Conservation (phyloP, 2,888 invertebrate species). For the Fragum whitleyi region DNA sequence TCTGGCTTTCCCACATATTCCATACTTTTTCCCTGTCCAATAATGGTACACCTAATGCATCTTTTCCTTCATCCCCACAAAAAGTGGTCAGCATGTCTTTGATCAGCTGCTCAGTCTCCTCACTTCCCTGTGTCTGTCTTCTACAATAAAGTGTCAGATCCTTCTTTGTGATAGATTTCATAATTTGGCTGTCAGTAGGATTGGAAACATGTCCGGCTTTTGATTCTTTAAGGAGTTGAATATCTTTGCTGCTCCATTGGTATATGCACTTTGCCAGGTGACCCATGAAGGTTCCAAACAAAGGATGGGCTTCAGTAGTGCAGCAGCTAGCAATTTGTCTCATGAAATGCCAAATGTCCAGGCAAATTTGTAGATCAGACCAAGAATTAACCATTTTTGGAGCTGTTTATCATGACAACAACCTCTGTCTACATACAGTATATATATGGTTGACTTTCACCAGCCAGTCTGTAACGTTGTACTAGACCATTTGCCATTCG, state of each 20-base stretch:
- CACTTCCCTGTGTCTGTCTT: constrained; percentile 54
- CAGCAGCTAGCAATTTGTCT: constrained; percentile 41
- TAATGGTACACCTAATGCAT: constrained; percentile 61
- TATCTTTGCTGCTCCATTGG: constrained; percentile 61
- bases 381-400: background rate
- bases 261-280: constrained; percentile 60
- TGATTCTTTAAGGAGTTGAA: constrained; percentile 55
- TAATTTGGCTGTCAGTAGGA: constrained; percentile 54
- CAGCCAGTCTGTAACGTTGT: background rate
- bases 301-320: constrained; percentile 56
- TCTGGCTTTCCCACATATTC: constrained; percentile 27
- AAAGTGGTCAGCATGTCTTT: constrained; percentile 45
- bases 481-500: background rate
- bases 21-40: constrained; percentile 28
- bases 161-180: constrained; percentile 35
- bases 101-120: constrained; percentile 55
- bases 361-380: background rate
- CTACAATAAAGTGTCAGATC: constrained; percentile 60
- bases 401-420: background rate
- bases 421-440: background rate
- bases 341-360: no score
- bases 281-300: constrained; percentile 58
- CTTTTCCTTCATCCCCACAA: constrained; percentile 46
- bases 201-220: constrained; percentile 51
- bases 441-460: background rate